Evolutionary conservation across 2,113 vertebrate genomes (phyloP).

Genomic region (Semicossyphus pulcher): DNA sequence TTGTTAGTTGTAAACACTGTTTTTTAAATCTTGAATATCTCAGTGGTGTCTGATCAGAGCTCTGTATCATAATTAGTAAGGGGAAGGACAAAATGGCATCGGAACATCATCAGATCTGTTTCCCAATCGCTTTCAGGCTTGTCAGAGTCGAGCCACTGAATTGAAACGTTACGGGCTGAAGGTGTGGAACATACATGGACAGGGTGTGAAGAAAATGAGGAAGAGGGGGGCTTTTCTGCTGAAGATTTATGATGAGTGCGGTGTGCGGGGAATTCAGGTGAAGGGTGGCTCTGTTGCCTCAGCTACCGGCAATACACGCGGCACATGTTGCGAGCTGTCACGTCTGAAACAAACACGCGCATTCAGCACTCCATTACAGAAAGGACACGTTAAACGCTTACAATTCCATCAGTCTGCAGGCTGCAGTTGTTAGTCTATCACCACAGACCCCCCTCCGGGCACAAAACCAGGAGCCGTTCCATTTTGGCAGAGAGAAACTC

Average conservation of each 20-base stretch:
- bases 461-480: conserved; percentile 46
- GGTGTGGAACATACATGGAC: conserved; percentile 18
- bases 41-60: no score
- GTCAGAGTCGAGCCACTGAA: conserved; percentile 2
- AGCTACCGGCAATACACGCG: conserved; percentile 24
- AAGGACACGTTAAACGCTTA: conserved; percentile 51
- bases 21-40: no score
- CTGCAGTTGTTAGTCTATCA: conserved; percentile 64
- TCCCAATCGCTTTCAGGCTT: no score
- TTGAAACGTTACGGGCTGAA: conserved; percentile 34
- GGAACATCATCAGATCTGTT: no score
- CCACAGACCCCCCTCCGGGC: conserved; percentile 27
- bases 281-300: conserved; percentile 44
- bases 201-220: conserved; percentile 16
- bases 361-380: conserved; percentile 45
- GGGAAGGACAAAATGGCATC: not conserved
- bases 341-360: conserved; percentile 34
- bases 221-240: not conserved
- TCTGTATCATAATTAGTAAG: no score
- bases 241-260: conserved; percentile 54
- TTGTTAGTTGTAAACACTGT: no score
- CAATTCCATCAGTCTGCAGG: conserved; percentile 62
- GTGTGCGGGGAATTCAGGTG: conserved; percentile 55
- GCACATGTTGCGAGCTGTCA: conserved; percentile 43
- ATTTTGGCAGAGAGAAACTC: conserved; percentile 46